Base-by-base conservation (phyloP, 2,797 vertebrate genomes). In the Urophycis tenuis region DNA sequence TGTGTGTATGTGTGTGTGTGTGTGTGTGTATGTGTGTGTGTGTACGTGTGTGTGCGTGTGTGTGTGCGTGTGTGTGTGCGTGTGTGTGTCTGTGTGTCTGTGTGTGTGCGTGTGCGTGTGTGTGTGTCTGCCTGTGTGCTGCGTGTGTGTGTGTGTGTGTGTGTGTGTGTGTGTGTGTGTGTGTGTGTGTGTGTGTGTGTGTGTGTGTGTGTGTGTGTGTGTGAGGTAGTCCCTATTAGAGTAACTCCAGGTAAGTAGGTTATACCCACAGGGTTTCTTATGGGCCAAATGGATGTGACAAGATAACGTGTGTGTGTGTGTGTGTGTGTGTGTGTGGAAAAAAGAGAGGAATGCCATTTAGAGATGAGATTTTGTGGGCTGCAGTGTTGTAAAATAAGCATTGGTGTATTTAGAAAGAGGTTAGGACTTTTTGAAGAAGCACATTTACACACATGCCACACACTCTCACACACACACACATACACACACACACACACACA, bases 281-380 rank as follows among this genome's bases (percentile, higher is more conserved):
- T 82, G 82, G 76, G 84, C 85, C 84, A 87, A 86, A 86, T 89
- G 39, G 79, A 87, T 82, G 81, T 81, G 85, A 88, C 86, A 86
- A 53, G 79, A 60, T 31, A 67, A 67, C 60, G 71, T 30, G 73
- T 49, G 39, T 45, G 25, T 17, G 41, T 53, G 33, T 67, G n/a
- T 64, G 71, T 33, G 70, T 71, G 75, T 72, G 39, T 71, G 31
- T 77, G 29, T 32, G 29, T 53, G 70, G 30, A 29, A 33, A 49
- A 17, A 19, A 34, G 31, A 35, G 36, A 3, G 11, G 30, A 19
- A 10, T 36, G 2, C 34, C 19, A 72, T 17, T 73, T 34, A 69
- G 64, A 69, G 64, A 69, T 15, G n/a, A 69, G 17, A 19, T 53
- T 53, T 19, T 53, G 19, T 5, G 5, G 45, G 17, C 19, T 19